Evolutionary conservation across 2,888 invertebrate species (phyloP).

Genomic region (Calephelis perditalis): DNA sequence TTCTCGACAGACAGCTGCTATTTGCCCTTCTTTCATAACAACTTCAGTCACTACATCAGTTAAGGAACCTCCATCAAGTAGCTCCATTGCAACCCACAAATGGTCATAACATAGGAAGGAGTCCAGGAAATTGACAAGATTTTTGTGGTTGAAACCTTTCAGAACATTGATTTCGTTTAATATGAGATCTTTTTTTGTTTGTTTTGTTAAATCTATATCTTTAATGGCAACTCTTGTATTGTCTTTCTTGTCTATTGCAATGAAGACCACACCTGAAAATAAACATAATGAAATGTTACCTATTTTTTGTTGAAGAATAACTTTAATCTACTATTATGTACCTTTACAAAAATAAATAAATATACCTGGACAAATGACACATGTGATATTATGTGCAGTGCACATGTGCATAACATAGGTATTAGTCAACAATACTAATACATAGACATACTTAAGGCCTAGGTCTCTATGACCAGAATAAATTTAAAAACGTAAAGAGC

Average conservation of each 20-base stretch:
- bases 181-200: constrained; percentile 96
- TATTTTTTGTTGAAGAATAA: too few species aligned
- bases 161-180: constrained; percentile 96
- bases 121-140: constrained; percentile 96
- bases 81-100: constrained; percentile 98
- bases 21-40: constrained; percentile 97
- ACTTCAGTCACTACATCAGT: constrained; percentile 99
- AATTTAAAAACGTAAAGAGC: too few species aligned
- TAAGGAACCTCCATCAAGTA: constrained; percentile 95
- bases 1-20: constrained; percentile 95
- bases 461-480: too few species aligned
- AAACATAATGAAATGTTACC: too few species aligned
- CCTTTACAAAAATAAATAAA: too few species aligned
- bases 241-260: constrained; percentile 87
- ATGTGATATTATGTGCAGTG: too few species aligned
- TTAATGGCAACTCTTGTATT: constrained; percentile 94
- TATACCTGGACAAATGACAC: too few species aligned
- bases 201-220: constrained; percentile 95
- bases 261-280: constrained; percentile 88
- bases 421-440: too few species aligned
- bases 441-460: too few species aligned
- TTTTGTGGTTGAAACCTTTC: constrained; percentile 94
- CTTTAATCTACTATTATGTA: too few species aligned
- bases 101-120: constrained; percentile 94
- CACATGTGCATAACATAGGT: too few species aligned